Evolutionary conservation across 2,797 vertebrate species (phyloP), one percentile per base, ranked within the genome.

Genomic region (Hemitrygon akajei): DNA sequence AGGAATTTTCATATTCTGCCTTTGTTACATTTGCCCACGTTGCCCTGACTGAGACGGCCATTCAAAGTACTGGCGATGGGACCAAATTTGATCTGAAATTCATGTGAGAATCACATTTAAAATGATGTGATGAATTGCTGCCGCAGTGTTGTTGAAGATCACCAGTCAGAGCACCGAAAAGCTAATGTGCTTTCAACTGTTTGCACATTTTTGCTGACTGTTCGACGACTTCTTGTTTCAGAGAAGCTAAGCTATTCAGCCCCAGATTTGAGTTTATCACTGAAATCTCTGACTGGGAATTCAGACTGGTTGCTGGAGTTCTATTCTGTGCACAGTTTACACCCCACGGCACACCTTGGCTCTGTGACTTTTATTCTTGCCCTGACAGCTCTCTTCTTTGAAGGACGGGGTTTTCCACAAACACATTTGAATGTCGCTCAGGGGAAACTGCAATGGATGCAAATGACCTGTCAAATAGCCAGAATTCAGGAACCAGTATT

Each of bases 401-500:
- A 63, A 66, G n/a, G 60, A 69, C 37, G 16, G 66, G 27, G 20
- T 37, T 69, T 69, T 37, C 86, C 86, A 69, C 86, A 69, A 9
- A 37, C 3, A 20, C 18, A 66, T 10, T n/a, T 37, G 16, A 34
- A 25, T 60, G 56, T 63, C 86, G 18, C 14, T 27, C n/a, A 1
- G 1, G n/a, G 58, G 84, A 66, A 18, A 63, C 60, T 63, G 20
- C 34, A 34, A 37, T 69, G 86, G 63, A 69, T 22, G 86, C 34
- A 69, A 66, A 37, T 89, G 30, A 37, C 63, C 86, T 66, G 86
- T 60, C 82, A 63, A 63, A 30, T 69, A 69, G 63, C 86, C 86
- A 69, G 86, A 69, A 37, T 89, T 89, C 63, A 69, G 86, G 66
- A 89, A 37, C 60, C 86, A 18, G 86, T 89, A 69, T 89, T 89